These are phyloP conservation scores for Bradysia coprophila DNA, from an alignment of 1,140 invertebrate species.

Conservation along the genomic window DNA sequence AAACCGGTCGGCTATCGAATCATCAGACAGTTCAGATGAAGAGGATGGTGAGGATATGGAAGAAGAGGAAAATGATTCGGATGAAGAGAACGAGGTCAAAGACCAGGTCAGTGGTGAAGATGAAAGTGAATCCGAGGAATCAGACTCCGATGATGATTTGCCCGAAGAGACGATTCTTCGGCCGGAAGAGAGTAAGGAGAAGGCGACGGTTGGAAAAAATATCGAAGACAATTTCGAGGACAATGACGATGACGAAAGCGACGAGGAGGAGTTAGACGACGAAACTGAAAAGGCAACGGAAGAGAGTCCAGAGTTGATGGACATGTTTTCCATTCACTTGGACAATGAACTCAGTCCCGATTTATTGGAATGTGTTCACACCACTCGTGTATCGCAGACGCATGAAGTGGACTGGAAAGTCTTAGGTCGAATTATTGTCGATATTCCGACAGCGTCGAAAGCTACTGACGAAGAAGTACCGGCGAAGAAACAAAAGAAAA, in stretches of 20 bases:
- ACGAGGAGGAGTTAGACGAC: constrained; percentile 10
- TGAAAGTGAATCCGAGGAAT: constrained; percentile 8
- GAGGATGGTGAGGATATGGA: background rate
- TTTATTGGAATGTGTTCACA: constrained; percentile 27
- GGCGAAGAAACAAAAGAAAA: constrained; percentile 16
- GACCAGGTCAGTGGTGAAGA: constrained; percentile 13
- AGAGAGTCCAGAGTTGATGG: constrained; percentile 16
- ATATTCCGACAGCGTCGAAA: constrained; percentile 31
- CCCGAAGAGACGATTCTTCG: constrained; percentile 6
- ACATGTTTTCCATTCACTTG: constrained; percentile 46
- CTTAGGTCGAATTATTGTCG: constrained; percentile 33
- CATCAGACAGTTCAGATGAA: background rate
- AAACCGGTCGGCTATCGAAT: background rate
- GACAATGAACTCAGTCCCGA: constrained; percentile 38
- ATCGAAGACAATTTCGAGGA: constrained; percentile 1
- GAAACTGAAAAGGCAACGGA: constrained; percentile 19
- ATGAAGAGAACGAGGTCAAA: constrained; percentile 24
- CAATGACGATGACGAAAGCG: constrained; percentile 5
- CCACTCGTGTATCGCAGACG: constrained; percentile 2
- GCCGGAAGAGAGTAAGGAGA: constrained; percentile 6
- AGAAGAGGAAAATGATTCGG: background rate
- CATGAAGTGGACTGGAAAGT: constrained; percentile 31
- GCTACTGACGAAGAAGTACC: constrained; percentile 6
- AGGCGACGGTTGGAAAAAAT: constrained; percentile 2
- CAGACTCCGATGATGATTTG: constrained; percentile 5